Percentiles rank a stretch among this genome's conserved stretches.
Evolutionary conservation across 2,888 invertebrate species (phyloP).

Genomic region (Erannis defoliaria): DNA sequence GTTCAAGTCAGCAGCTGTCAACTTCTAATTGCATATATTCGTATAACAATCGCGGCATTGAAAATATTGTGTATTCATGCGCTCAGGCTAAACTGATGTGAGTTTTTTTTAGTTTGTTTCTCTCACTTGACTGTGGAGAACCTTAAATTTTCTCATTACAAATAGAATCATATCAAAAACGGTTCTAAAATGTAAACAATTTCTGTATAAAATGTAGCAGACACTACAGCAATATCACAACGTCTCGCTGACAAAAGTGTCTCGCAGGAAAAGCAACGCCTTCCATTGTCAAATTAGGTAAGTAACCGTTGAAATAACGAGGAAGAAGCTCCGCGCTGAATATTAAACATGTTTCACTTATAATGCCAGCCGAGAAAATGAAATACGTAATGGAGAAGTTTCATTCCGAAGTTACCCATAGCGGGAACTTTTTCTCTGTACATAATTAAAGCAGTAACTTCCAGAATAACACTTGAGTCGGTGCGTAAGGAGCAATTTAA

Average conservation of each 20-base stretch:
- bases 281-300: conserved; percentile 57
- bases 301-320: conserved; percentile 56
- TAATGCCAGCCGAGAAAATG: conserved; percentile 47
- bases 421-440: conserved; percentile 41
- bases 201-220: neutral
- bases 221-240: conserved; percentile 23
- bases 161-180: neutral
- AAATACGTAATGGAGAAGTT: conserved; percentile 48
- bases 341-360: conserved; percentile 56
- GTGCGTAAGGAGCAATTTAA: conserved; percentile 22
- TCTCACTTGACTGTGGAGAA: neutral
- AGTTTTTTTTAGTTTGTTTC: neutral
- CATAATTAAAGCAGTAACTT: conserved; percentile 46
- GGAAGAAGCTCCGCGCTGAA: conserved; percentile 50
- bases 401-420: conserved; percentile 38
- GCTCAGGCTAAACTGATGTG: too few species aligned
- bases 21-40: too few species aligned
- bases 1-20: too few species aligned
- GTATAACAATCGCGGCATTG: too few species aligned
- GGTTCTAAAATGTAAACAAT: neutral
- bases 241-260: conserved; percentile 39
- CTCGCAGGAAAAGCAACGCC: conserved; percentile 48
- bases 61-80: too few species aligned
- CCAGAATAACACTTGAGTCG: conserved; percentile 27
- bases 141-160: too few species aligned